These are phyloP conservation scores for Caenorhabditis brenneri DNA, from an alignment of 1,140 invertebrate genomes.

Conservation along the genomic window DNA sequence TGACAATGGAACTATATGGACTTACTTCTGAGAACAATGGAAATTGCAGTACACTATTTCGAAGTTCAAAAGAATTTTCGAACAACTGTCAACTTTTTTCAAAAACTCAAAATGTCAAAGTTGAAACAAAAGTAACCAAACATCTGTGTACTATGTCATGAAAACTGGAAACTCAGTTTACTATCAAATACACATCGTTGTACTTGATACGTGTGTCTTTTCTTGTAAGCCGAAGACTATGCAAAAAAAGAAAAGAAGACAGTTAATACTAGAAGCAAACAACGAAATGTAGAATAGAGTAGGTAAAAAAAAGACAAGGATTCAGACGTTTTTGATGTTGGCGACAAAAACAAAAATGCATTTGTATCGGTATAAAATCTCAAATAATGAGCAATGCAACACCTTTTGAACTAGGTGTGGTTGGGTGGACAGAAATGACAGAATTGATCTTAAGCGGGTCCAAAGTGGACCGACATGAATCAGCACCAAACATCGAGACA, in stretches of 20 bases:
- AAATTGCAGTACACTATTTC: no score
- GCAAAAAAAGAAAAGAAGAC: conserved; percentile 18
- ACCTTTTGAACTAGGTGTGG: neutral
- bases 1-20: no score
- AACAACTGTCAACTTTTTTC: no score
- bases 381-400: no score
- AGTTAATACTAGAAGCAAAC: conserved; percentile 31
- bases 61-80: no score
- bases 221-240: conserved; percentile 39
- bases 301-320: neutral
- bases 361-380: no score
- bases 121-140: neutral
- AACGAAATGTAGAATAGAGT: neutral
- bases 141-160: neutral
- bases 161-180: conserved; percentile 21
- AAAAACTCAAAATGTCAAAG: no score
- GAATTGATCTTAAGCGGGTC: neutral
- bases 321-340: neutral
- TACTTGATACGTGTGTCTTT: conserved; percentile 36
- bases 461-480: neutral
- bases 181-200: neutral
- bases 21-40: no score
- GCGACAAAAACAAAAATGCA: neutral
- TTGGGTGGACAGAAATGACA: conserved; percentile 21
- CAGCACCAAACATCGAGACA: conserved; percentile 10